These are phyloP conservation scores for Antheraea yamamai DNA, from an alignment of 2,888 invertebrate genomes.

Conservation along the genomic window DNA sequence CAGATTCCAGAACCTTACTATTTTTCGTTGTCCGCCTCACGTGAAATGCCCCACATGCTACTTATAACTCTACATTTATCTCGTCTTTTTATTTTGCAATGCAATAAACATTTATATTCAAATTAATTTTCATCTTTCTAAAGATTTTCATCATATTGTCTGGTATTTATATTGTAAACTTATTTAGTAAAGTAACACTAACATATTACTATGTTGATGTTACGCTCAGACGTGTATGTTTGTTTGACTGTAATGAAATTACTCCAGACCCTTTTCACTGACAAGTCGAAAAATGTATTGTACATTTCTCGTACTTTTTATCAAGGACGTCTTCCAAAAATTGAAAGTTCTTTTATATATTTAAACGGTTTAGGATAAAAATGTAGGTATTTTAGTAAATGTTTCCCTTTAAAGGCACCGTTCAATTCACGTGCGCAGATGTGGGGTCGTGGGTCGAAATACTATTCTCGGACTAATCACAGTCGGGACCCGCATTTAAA, in stretches of 20 bases:
- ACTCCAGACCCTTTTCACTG: conserved; percentile 12
- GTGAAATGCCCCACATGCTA: no score
- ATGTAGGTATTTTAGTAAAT: conserved; percentile 45
- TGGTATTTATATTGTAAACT: not conserved
- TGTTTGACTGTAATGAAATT: conserved; percentile 22
- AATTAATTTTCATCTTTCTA: not conserved
- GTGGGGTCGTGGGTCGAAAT: conserved; percentile 55
- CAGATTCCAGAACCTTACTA: no score
- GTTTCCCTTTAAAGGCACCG: conserved; percentile 46
- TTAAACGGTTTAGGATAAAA: conserved; percentile 39
- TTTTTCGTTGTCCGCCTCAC: no score
- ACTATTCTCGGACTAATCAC: conserved; percentile 70
- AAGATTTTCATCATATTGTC: not conserved
- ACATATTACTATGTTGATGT: not conserved
- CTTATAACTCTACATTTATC: not conserved
- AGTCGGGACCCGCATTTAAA: conserved; percentile 74
- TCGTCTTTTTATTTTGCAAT: not conserved
- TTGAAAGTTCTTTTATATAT: conserved; percentile 38
- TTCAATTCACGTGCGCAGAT: conserved; percentile 55
- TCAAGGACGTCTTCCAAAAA: conserved; percentile 28
- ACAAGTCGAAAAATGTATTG: conserved; percentile 16
- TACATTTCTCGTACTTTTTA: conserved; percentile 22
- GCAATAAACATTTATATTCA: not conserved
- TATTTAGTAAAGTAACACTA: not conserved
- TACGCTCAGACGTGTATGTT: conserved; percentile 21